Conservation (phyloP, 30 jellyfish, hydroid and myxozoan species). For the Turritopsis rubra region DNA sequence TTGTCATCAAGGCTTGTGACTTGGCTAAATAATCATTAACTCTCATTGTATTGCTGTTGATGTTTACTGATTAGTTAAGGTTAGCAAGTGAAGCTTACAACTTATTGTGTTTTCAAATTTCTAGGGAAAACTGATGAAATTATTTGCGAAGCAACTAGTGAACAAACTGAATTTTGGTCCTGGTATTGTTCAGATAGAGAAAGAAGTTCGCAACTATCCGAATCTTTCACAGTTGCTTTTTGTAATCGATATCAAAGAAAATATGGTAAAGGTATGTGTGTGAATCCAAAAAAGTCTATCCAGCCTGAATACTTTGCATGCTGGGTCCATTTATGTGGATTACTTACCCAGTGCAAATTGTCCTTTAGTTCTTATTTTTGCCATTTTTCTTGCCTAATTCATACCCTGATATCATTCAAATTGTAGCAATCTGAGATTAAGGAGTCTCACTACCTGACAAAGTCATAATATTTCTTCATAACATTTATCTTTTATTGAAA, state of each 20-base stretch:
- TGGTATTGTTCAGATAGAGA: conserved; percentile 18
- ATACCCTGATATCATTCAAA: too few species aligned
- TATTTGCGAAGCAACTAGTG: conserved; percentile 76
- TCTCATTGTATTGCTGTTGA: too few species aligned
- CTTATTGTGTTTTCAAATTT: neutral
- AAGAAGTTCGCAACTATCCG: conserved; percentile 55
- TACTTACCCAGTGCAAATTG: too few species aligned
- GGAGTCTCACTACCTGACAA: too few species aligned
- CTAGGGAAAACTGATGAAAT: conserved; percentile 86
- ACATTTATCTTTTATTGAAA: too few species aligned
- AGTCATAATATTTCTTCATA: too few species aligned
- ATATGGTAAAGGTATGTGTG: conserved; percentile 39
- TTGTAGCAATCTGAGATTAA: neutral
- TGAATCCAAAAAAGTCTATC: neutral
- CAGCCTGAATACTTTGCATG: neutral
- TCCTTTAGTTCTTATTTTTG: too few species aligned
- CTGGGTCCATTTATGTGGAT: too few species aligned
- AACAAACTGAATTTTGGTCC: conserved; percentile 48
- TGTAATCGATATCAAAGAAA: conserved; percentile 56
- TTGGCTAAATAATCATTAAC: too few species aligned
- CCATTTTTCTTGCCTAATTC: too few species aligned
- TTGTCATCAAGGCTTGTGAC: too few species aligned
- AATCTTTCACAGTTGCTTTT: conserved; percentile 43
- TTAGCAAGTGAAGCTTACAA: neutral
- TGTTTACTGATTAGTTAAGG: too few species aligned